A percentile compares a stretch with the other conserved stretches of the same genome.
Conservation (phyloP, 1,140 invertebrate genomes). For the Cydia strobilella region DNA sequence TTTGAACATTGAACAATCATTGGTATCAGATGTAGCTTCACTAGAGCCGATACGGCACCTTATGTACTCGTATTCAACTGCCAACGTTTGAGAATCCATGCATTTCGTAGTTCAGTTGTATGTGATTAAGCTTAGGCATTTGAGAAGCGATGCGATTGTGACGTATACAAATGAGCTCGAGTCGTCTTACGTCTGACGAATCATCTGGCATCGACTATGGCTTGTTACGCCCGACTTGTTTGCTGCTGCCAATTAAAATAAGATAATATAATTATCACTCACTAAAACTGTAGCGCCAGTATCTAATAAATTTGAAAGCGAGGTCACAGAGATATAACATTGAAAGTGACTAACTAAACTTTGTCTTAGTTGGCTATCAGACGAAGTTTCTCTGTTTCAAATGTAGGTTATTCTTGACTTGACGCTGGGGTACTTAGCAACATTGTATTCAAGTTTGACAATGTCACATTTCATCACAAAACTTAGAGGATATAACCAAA, state of each 20-base stretch:
- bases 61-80: background rate
- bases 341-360: conserved; percentile 18
- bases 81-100: background rate
- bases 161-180: conserved; percentile 37
- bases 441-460: background rate
- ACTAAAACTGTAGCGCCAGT: background rate
- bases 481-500: too few relatives aligned
- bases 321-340: conserved; percentile 16
- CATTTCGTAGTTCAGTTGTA: background rate
- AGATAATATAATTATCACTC: conserved; percentile 1
- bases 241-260: conserved; percentile 35
- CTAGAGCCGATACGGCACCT: too few relatives aligned
- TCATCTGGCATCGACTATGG: conserved; percentile 43
- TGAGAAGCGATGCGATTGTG: conserved; percentile 36
- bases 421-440: background rate
- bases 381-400: background rate
- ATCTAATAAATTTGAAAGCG: background rate
- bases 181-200: conserved; percentile 32
- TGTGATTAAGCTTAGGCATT: conserved; percentile 19
- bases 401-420: conserved; percentile 19
- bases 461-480: conserved; percentile 2
- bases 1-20: too few relatives aligned
- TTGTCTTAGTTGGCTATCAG: background rate
- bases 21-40: too few relatives aligned
- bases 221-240: conserved; percentile 32